Base-by-base conservation (phyloP, 2,113 vertebrate species). In the Phalacrocorax brasilianus region DNA sequence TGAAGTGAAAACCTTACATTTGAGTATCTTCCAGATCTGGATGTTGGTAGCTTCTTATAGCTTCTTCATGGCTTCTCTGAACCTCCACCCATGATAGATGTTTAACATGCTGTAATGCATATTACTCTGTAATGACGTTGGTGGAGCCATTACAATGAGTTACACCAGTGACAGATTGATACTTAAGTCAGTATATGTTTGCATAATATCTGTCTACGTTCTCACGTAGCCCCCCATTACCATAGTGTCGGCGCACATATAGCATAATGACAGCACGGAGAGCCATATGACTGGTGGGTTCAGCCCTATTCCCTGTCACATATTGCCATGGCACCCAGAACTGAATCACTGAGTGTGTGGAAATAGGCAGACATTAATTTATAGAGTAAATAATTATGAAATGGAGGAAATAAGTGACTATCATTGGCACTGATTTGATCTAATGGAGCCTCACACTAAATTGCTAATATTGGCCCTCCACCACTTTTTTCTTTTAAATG, bases 121-220 rank as follows among this genome's bases (percentile, higher is more conserved):
- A 95, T 94, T 93, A 59, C 71, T 42, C 89, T 40, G 71, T 90
- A 94, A 94, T 80, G 93, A 85, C 93, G 93, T 94, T 90, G 96
- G 90, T 96, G 96, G 92, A 81, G 88, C 92, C 92, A 77, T 96
- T 91, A 91, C 90, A 77, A 17, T 40, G 96, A 96, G 95, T 90
- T 91, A 94, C 92, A 77, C 76, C 88, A 47, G 91, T 90, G 89
- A 96, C 93, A 96, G 93, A 93, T 82, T 91, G 95, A 91, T 93
- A 85, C 91, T 91, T 88, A 83, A 94, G 95, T 86, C 95, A 93
- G 90, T 93, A 40, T 70, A 94, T 85, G 93, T 97, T 95, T 94
- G 90, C 90, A 94, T 88, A 96, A 96, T 96, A 94, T 91, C 90
- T 91, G 88, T 72, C 92, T 84, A 32, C 2, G 6, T 91, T 92